phyloP scores from a whole-genome alignment of 1,140 invertebrate genomes.

The Drosophila suzukii region DNA sequence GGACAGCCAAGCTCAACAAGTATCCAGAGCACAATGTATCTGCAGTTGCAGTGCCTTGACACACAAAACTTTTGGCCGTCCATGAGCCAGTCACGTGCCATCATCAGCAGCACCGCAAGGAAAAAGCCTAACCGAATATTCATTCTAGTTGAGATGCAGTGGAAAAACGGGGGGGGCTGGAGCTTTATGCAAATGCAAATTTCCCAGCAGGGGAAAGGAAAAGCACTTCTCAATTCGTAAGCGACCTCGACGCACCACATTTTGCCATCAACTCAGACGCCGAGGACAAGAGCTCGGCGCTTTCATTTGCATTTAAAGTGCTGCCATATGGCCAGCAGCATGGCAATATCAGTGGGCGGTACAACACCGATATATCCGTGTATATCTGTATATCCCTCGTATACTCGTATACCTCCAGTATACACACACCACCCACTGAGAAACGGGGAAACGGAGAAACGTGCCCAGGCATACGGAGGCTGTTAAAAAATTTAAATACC shows the following conservation, averaged over 20 bases:
- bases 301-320: slow-evolving; percentile 83
- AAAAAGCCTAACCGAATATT: slow-evolving; percentile 78
- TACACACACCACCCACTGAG: slow-evolving; percentile 1
- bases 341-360: slow-evolving; percentile 33
- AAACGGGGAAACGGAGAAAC: slow-evolving; percentile 13
- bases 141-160: slow-evolving; percentile 47
- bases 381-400: neutral
- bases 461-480: slow-evolving; percentile 30
- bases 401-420: neutral
- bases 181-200: slow-evolving; percentile 72
- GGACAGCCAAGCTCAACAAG: slow-evolving; percentile 68
- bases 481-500: slow-evolving; percentile 38
- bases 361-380: slow-evolving; percentile 21
- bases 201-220: slow-evolving; percentile 5
- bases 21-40: slow-evolving; percentile 41
- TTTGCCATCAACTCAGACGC: slow-evolving; percentile 47
- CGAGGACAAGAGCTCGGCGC: slow-evolving; percentile 55
- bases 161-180: slow-evolving; percentile 10
- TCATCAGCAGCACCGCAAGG: slow-evolving; percentile 35
- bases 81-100: slow-evolving; percentile 65
- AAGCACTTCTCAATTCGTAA: slow-evolving; percentile 70
- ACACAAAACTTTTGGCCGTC: slow-evolving; percentile 58
- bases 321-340: slow-evolving; percentile 72
- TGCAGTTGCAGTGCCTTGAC: slow-evolving; percentile 70
- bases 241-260: slow-evolving; percentile 74